phyloP scores from a whole-genome alignment of 2,888 invertebrate species.

The Drosophila cognata region DNA sequence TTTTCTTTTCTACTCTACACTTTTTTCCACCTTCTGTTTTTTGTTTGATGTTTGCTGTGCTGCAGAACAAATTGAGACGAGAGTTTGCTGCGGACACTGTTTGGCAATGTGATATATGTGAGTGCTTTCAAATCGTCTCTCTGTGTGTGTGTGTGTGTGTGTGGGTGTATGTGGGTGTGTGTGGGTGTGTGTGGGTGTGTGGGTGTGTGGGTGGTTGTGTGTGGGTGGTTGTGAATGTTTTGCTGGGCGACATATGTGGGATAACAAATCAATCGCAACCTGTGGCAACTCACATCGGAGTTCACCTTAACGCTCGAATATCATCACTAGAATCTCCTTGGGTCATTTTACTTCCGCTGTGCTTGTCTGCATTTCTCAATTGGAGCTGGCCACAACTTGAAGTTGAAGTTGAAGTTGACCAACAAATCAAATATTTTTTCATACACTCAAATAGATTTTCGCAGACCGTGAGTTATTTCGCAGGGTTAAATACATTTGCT shows the following conservation, averaged over 20 bases:
- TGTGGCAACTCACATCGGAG: slow-evolving; percentile 24
- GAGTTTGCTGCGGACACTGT: slow-evolving; percentile 37
- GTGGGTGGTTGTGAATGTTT: slow-evolving; percentile 20
- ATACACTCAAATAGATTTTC: neutral
- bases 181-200: slow-evolving; percentile 27
- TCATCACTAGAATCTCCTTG: slow-evolving; percentile 38
- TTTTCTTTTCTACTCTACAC: neutral
- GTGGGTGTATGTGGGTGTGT: slow-evolving; percentile 3
- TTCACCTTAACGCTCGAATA: slow-evolving; percentile 14
- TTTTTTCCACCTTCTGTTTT: neutral
- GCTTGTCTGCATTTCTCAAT: neutral
- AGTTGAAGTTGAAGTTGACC: neutral
- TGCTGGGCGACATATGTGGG: slow-evolving; percentile 67
- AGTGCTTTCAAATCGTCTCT: slow-evolving; percentile 21
- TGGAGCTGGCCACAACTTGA: neutral
- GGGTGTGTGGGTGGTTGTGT: slow-evolving; percentile 6
- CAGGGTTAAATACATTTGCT: neutral
- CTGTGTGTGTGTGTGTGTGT: slow-evolving; percentile 21
- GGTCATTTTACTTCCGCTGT: slow-evolving; percentile 68
- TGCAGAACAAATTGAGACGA: slow-evolving; percentile 44
- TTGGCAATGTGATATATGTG: slow-evolving; percentile 54
- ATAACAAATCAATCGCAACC: slow-evolving; percentile 74
- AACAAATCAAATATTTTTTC: neutral
- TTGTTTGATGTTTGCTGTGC: slow-evolving; percentile 2
- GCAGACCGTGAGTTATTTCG: neutral